Evolutionary conservation across 23 tunicate genomes (phyloP).

Genomic region (Trididemnum miniatum): DNA sequence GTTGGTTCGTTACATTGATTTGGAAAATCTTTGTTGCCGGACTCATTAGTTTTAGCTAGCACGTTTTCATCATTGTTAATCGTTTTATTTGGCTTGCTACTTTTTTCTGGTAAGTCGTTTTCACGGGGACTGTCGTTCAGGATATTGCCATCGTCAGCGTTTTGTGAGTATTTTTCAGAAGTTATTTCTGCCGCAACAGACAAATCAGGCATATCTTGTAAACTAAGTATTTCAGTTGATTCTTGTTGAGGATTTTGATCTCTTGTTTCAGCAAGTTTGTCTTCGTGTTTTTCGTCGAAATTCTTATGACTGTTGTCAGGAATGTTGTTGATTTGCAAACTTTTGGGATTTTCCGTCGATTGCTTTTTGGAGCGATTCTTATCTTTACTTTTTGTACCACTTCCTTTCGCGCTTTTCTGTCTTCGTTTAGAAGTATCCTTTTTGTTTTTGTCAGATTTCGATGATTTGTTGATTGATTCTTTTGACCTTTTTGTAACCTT

Average conservation of each 20-base stretch:
- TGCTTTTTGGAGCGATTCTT: neutral
- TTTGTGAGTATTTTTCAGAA: no score
- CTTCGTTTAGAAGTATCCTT: neutral
- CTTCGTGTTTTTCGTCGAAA: constrained; percentile 1
- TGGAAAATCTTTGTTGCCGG: neutral
- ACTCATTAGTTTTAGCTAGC: constrained; percentile 8
- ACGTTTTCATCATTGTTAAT: neutral
- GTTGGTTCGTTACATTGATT: no score
- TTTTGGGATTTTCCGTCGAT: neutral
- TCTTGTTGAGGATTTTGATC: no score
- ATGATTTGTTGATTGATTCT: neutral
- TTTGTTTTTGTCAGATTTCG: neutral
- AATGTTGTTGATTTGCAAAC: neutral
- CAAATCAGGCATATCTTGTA: no score
- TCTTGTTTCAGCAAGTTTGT: no score
- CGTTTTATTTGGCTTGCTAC: no score
- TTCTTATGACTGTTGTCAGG: neutral
- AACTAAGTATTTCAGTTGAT: no score
- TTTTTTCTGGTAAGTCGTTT: no score
- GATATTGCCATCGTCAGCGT: no score
- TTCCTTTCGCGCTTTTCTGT: neutral
- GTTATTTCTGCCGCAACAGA: no score
- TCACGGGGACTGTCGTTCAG: no score
- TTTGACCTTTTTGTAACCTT: neutral
- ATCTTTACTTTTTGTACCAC: neutral